A percentile compares a stretch with the other conserved stretches of the same genome.
Evolutionary conservation across 2,113 vertebrate species (phyloP).

Genomic region (Bostrychus sinensis): DNA sequence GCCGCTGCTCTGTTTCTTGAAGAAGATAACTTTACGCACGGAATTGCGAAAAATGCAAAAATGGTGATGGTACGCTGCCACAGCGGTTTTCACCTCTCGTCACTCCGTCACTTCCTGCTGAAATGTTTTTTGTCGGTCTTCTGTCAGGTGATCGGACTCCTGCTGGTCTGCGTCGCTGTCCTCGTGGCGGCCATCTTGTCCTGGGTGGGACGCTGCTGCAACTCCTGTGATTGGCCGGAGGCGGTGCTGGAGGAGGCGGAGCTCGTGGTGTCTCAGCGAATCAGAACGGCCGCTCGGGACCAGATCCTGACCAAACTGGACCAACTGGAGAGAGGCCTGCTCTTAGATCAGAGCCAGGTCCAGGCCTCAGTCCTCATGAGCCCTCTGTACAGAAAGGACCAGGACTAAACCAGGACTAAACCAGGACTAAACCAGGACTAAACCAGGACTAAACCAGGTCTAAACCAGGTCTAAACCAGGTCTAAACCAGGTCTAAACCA

Average conservation of each 20-base stretch:
- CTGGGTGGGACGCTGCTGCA: not conserved
- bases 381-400: no score
- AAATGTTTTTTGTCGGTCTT: no score
- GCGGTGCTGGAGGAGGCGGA: not conserved
- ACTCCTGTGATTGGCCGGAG: not conserved
- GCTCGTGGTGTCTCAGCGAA: not conserved
- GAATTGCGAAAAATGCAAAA: no score
- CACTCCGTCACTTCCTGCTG: not conserved
- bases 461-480: not conserved
- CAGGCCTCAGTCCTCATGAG: no score
- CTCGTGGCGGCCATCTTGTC: not conserved
- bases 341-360: not conserved
- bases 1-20: no score
- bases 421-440: no score
- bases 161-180: not conserved
- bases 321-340: not conserved
- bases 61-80: no score
- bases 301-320: not conserved
- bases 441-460: no score
- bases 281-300: not conserved
- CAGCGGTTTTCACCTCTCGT: no score
- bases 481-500: constrained; percentile 36
- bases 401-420: no score
- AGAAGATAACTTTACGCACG: no score
- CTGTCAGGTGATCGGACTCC: not conserved